Base-by-base conservation (phyloP, 92 coral and sea anemone genomes). In the Muricea muricata region DNA sequence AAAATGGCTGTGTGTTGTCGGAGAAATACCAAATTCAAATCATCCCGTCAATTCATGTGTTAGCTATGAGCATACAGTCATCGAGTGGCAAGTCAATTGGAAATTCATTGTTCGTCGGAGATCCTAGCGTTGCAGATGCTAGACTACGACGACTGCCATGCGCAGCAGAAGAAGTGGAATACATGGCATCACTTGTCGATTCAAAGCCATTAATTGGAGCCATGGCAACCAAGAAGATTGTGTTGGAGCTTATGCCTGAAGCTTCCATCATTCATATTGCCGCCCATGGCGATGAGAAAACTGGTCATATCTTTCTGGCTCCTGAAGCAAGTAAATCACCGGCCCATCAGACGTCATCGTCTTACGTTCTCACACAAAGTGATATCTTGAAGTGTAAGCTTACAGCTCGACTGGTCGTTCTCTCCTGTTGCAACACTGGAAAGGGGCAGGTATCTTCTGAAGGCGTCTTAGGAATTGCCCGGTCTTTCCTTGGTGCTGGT, bases 401-500 rank as follows among this genome's bases (percentile, higher is more conserved):
- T 45, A 7, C 52, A 45, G 52, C 52, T 45, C 52, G 52, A 45
- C 52, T 45, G 15, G 52, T 45, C 52, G 52, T 45, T 7, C 52
- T 45, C 52, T 45, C 52, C 15, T 45, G 52, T 17, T 45, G 52
- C 15, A 8, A 45, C 15, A 45, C 52, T 45, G 52, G 52, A 7
- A 8, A 45, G 52, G 52, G 52, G 15, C 52, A 45, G 52, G 52
- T 45, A 45, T 45, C 52, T 45, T 45, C 52, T 8, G 52, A 45
- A 45, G 52, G 52, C 15, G 52, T 45, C 52, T 17, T 45, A 45
- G 14, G 73, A 45, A 3, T 48, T 55, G 89, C 89, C 68, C 72
- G 89, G 33, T 81, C 89, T 1, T 85, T 85, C 60, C 69, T 85
- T 3, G 89, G 89, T 84, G n/a, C n/a, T n/a, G n/a, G n/a, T n/a